Conservation (phyloP, 2,113 vertebrate species). For the Carassius carassius region DNA sequence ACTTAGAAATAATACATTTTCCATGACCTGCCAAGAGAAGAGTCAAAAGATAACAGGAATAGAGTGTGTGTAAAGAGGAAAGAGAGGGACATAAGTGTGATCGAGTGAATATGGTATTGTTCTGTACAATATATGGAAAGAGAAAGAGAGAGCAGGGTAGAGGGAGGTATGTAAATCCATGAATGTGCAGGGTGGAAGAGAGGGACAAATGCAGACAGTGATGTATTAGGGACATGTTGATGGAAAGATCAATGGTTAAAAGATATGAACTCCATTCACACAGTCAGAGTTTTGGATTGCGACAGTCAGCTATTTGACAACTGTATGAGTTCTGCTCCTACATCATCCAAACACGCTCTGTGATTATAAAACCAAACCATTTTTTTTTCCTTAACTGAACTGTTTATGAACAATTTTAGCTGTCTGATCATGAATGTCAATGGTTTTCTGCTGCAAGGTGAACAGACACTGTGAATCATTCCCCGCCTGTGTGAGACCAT, state of each 20-base stretch:
- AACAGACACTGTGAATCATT: conserved; percentile 1
- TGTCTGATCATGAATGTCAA: not conserved
- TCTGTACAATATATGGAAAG: not conserved
- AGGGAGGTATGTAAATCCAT: not conserved
- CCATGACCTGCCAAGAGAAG: not conserved
- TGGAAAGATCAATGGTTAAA: conserved; percentile 39
- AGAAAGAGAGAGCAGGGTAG: not conserved
- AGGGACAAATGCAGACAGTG: conserved; percentile 33
- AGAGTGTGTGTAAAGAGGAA: too few species aligned
- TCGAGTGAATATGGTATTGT: conserved; percentile 3
- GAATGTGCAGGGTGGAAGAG: conserved; percentile 8
- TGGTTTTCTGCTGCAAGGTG: not conserved
- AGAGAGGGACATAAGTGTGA: not conserved
- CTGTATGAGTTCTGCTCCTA: not conserved
- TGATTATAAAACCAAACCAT: not conserved
- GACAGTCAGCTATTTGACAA: not conserved
- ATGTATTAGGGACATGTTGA: conserved; percentile 52
- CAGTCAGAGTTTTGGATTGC: not conserved
- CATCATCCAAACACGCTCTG: not conserved
- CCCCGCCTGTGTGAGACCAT: not conserved
- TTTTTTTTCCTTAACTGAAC: not conserved
- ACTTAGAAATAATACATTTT: not conserved
- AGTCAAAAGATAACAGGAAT: not conserved
- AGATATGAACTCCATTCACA: not conserved
- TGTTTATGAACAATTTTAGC: not conserved